Base-by-base conservation (phyloP, 1,140 invertebrate species). In the Saccostrea echinata region DNA sequence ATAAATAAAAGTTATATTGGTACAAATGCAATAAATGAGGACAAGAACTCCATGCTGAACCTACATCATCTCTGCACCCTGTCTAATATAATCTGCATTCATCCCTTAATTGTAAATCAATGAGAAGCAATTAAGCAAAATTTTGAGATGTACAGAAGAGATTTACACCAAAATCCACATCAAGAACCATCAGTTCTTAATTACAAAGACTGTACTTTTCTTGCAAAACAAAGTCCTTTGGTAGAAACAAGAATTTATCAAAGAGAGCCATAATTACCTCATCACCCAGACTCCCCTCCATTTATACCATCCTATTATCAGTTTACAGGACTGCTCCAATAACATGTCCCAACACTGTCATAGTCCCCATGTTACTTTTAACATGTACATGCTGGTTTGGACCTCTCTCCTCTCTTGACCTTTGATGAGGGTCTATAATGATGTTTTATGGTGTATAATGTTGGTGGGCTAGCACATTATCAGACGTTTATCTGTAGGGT, bases 371-470 rank as follows among this genome's bases (percentile, higher is more conserved):
- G 68, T 76, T 27, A 33, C 24, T 33, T 43, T 76, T 30, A 76
- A 33, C 68, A 61, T 27, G 68, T 76, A 11, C 68, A 9, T 30
- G 68, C 30, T 76, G 1, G 30, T 76, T 61, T 61, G 55, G 16
- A 6, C 24, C 3, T 27, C 68, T 76, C 24, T 18, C 27, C 68
- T 76, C 8, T 33, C 55, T 43, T 61, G 18, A 61, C 55, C 18
- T n/a, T n/a, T 21, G 55, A 61, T 76, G 57, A 64, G 57, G 24
- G 57, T 64, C 57, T 64, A 21, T 30, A 76, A 61, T 57, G 27
- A 71, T 76, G 68, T 76, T 76, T 76, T 76, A 76, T 76, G 68
- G 68, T 33, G 27, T 76, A 18, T 76, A 61, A 61, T 61, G 55
- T 0, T 61, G 55, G 68, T 76, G 68, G 57, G 68, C 27, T 13